A percentile compares a stretch with the other conserved stretches of the same genome.
Conservation (phyloP, 2,797 vertebrate genomes). For the Molothrus ater region DNA sequence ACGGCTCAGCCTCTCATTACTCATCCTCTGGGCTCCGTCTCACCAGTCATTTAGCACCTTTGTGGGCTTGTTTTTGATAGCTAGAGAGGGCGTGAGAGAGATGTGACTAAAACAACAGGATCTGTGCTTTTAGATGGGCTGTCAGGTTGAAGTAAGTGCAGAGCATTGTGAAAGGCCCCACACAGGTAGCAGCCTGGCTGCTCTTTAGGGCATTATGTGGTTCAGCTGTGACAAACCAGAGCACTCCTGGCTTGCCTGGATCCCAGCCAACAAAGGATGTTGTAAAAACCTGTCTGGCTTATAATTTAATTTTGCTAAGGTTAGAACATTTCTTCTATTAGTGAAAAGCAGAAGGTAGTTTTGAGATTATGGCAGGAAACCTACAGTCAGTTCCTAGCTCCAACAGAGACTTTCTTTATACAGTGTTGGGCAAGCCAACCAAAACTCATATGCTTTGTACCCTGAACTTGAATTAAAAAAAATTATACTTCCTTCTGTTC, state of each 20-base stretch:
- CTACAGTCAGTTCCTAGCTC: not conserved
- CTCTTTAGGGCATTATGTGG: not conserved
- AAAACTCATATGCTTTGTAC: not conserved
- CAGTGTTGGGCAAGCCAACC: not conserved
- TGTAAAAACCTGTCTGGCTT: not conserved
- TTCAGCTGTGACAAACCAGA: not conserved
- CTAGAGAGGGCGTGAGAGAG: not conserved
- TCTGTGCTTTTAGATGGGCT: not conserved
- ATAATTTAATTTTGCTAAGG: not conserved
- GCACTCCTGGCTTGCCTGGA: not conserved
- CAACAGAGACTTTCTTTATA: not conserved
- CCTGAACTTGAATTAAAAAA: not conserved
- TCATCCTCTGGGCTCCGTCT: not conserved
- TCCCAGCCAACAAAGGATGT: not conserved
- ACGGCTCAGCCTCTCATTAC: not conserved
- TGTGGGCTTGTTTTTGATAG: not conserved
- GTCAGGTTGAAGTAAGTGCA: not conserved
- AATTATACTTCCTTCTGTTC: not conserved
- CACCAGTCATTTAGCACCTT: not conserved
- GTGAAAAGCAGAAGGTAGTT: not conserved
- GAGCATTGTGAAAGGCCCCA: not conserved
- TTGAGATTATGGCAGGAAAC: conserved; percentile 17
- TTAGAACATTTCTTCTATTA: not conserved
- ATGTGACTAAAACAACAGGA: not conserved
- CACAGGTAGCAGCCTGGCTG: not conserved